Conservation (phyloP, 2,113 vertebrate species). For the Entomyzon cyanotis region DNA sequence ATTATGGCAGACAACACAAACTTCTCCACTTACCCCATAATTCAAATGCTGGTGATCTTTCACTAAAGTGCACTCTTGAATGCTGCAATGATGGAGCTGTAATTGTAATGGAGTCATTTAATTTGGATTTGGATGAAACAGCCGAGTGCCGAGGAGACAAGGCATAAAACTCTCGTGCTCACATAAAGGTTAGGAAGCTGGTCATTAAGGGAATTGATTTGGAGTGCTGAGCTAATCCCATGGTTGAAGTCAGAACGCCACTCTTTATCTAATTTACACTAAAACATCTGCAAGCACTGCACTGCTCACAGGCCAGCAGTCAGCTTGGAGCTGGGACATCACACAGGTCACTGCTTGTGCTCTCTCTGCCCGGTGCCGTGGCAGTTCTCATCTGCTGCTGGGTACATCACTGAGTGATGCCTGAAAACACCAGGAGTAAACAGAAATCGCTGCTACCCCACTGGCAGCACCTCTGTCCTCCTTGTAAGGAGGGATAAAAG, state of each 20-base stretch:
- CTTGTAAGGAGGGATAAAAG: not conserved
- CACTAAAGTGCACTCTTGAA: conserved; percentile 14
- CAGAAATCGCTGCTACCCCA: not conserved
- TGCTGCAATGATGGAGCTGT: conserved; percentile 7
- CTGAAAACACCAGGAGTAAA: not conserved
- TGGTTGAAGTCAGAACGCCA: not conserved
- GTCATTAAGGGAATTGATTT: conserved; percentile 2
- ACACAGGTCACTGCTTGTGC: not conserved
- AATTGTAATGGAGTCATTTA: conserved; percentile 47
- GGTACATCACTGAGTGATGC: fast-evolving
- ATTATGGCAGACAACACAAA: not conserved
- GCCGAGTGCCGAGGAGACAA: not conserved
- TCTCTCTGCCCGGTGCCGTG: not conserved
- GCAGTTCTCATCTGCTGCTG: not conserved
- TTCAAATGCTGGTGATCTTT: conserved; percentile 31
- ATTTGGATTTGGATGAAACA: conserved; percentile 44
- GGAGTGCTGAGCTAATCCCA: not conserved
- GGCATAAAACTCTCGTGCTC: not conserved
- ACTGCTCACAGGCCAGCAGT: not conserved
- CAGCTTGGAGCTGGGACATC: not conserved
- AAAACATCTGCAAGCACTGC: not conserved
- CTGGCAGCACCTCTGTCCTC: not conserved
- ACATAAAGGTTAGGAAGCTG: not conserved
- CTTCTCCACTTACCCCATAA: not conserved
- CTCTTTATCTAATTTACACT: not conserved